Evolutionary conservation across 1,140 invertebrate genomes (phyloP), one percentile per base, ranked within the genome.

Genomic region (Mycetomoellerius zeteki): DNA sequence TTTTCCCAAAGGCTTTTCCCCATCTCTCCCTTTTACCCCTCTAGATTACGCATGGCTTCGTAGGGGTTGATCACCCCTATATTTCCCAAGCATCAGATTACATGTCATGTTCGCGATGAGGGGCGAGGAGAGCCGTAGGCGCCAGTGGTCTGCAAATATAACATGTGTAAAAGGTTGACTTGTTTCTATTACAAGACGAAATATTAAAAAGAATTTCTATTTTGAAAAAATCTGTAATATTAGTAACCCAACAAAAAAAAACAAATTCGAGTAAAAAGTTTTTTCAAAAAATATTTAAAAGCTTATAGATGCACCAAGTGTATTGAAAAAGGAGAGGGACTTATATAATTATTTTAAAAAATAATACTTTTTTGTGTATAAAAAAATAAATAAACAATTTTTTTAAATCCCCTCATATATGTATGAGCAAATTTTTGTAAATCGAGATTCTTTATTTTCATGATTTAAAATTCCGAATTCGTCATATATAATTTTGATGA

Each of bases 111-210:
- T 6, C 33, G 24, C 16, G n/a, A 33, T 16, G 7, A 37, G 12
- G n/a, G 10, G 21, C 21, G 7, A 37, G 12, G n/a, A 6, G 21
- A 21, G 21, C 19, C 12, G 0, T 0, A 73, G 80, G 81, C 73
- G 87, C 86, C 88, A 56, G 56, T 43, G 24, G 3, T 60, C 76
- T 78, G 78, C 73, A 21, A 72, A 89, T 87, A 84, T 90, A 21
- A 58, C 50, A 16, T 1, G 16, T 64, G 12, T 47, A 19, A 27
- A 86, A 64, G 50, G n/a, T 52, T 21, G 24, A 73, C 52, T 76
- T 71, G 8, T 64, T 24, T 21, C 62, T 2, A 78, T 56, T 21
- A 7, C 27, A 27, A 1, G 3, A 33, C n/a, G 27, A 65, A 78
- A 64, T 47, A 47, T 65, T n/a, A n/a, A 67, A 47, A 50, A 67